A percentile compares a stretch with the other conserved stretches of the same genome.
Conservation (phyloP, 2,888 invertebrate species). For the Leucophora obtusa region DNA sequence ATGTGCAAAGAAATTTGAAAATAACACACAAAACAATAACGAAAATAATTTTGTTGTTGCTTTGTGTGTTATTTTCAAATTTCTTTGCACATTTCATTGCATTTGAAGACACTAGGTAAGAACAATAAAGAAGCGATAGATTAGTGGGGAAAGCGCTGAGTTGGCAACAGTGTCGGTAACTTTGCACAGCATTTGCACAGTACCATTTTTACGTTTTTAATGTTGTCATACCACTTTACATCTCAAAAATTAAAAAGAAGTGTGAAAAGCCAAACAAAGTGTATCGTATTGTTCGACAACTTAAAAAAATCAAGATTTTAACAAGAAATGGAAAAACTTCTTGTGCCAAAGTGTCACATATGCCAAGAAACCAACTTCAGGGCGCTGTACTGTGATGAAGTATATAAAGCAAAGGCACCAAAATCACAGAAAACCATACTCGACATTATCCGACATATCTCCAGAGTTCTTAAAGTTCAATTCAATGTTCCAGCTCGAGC, state of each 20-base stretch:
- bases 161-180: too few relatives aligned
- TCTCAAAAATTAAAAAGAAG: not conserved
- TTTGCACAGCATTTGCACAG: too few relatives aligned
- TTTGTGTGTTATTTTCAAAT: too few relatives aligned
- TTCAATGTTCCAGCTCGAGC: slow-evolving; percentile 54
- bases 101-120: too few relatives aligned
- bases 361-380: slow-evolving; percentile 52
- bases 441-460: slow-evolving; percentile 59
- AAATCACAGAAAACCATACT: slow-evolving; percentile 61
- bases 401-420: slow-evolving; percentile 56
- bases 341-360: slow-evolving; percentile 55
- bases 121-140: too few relatives aligned
- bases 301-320: not conserved
- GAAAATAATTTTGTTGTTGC: too few relatives aligned
- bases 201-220: not conserved
- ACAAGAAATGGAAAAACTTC: slow-evolving; percentile 42
- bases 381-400: slow-evolving; percentile 53
- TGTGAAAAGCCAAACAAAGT: not conserved
- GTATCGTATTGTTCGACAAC: not conserved
- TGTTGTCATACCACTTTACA: not conserved
- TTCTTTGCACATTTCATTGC: too few relatives aligned
- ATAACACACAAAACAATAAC: too few relatives aligned
- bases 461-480: slow-evolving; percentile 58
- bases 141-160: too few relatives aligned
- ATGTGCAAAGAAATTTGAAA: too few relatives aligned